Conservation (phyloP, 2,888 invertebrate genomes). For the Arctia plantaginis region DNA sequence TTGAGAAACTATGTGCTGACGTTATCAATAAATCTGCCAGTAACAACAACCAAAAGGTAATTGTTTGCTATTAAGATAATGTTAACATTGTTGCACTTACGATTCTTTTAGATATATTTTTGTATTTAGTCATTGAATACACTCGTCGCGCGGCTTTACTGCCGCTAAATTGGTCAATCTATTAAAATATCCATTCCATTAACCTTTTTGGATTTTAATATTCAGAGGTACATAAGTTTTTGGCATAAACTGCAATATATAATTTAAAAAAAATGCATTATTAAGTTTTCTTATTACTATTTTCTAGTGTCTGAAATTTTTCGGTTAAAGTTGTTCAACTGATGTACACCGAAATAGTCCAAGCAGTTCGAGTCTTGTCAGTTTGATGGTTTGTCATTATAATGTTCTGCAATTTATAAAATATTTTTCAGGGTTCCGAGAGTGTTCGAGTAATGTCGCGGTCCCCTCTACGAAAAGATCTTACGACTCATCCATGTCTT, state of each 20-base stretch:
- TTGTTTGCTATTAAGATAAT: constrained; percentile 9
- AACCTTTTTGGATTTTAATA: too few species aligned
- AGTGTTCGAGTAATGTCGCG: constrained; percentile 91
- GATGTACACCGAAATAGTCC: not conserved
- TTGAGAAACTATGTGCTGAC: constrained; percentile 94
- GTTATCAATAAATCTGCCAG: constrained; percentile 89
- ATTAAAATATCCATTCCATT: not conserved
- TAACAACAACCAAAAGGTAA: constrained; percentile 84
- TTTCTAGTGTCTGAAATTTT: not conserved
- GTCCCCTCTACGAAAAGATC: constrained; percentile 91
- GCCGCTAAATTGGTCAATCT: not conserved
- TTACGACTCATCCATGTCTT: constrained; percentile 93
- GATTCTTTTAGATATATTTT: not conserved
- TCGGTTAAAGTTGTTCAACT: not conserved
- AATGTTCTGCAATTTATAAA: not conserved
- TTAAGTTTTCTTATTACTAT: not conserved
- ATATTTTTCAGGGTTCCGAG: constrained; percentile 87
- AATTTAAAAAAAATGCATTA: too few species aligned
- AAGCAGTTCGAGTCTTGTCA: too few species aligned
- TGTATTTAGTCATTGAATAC: not conserved
- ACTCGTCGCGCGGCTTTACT: not conserved
- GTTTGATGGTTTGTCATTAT: too few species aligned
- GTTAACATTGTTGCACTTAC: not conserved
- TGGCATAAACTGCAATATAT: too few species aligned
- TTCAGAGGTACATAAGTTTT: too few species aligned